These are phyloP conservation scores for Scophthalmus maximus DNA, from an alignment of 2,113 vertebrate species.

Conservation along the genomic window DNA sequence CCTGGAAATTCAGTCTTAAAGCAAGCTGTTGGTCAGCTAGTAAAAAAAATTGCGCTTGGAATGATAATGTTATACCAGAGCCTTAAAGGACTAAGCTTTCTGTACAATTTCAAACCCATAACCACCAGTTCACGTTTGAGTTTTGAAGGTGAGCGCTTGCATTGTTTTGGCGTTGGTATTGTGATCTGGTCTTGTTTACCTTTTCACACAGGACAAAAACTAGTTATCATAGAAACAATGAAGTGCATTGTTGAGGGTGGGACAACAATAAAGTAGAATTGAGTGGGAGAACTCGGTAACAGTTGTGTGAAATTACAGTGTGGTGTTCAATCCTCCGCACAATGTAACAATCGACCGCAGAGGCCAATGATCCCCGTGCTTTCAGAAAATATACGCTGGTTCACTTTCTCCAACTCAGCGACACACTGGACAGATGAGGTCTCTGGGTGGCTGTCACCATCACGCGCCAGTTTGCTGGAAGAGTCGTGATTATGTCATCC, in stretches of 20 bases:
- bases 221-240: constrained; percentile 13
- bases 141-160: background rate
- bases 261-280: background rate
- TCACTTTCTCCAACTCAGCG: background rate
- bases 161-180: constrained; percentile 23
- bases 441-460: constrained; percentile 14
- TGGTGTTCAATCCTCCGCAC: background rate
- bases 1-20: no score
- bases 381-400: constrained; percentile 15
- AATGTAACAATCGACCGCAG: constrained; percentile 1
- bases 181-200: constrained; percentile 26
- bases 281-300: background rate
- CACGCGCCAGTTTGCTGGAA: constrained; percentile 8
- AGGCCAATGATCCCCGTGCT: background rate
- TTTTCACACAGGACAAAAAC: background rate
- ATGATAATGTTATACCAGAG: constrained; percentile 19
- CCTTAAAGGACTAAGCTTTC: no score
- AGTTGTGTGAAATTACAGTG: constrained; percentile 8
- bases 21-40: background rate
- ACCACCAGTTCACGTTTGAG: constrained; percentile 18
- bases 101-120: background rate
- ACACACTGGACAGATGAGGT: constrained; percentile 44
- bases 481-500: constrained; percentile 53
- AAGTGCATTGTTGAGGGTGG: background rate
- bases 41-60: constrained; percentile 1